Conservation (phyloP, 1,140 invertebrate genomes). For the Diachasmimorpha longicaudata region DNA sequence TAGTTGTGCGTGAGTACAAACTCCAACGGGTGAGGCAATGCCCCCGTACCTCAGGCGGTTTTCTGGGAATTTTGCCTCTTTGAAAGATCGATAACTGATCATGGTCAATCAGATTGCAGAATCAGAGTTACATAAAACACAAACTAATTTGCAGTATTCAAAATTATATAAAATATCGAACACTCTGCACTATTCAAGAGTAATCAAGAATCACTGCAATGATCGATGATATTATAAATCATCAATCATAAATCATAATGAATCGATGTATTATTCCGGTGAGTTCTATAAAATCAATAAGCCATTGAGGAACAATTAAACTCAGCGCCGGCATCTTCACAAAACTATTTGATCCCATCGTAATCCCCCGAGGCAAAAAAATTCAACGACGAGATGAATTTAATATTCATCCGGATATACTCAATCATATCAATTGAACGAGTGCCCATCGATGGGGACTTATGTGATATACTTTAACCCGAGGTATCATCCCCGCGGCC, state of each 20-base stretch:
- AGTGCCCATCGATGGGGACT: neutral
- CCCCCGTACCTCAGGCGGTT: conserved; percentile 14
- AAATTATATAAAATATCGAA: too few relatives aligned
- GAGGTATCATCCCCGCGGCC: too few relatives aligned
- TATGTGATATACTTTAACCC: too few relatives aligned
- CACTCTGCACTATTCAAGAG: too few relatives aligned
- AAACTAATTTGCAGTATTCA: too few relatives aligned
- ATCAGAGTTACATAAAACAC: too few relatives aligned
- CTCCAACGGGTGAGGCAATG: conserved; percentile 20
- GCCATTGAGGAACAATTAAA: neutral
- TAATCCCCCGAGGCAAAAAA: neutral
- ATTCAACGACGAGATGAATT: neutral
- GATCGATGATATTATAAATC: too few relatives aligned
- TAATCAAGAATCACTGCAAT: too few relatives aligned
- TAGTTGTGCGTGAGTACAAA: conserved; percentile 22
- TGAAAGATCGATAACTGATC: conserved; percentile 23
- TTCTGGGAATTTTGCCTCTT: conserved; percentile 23
- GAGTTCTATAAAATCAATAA: neutral
- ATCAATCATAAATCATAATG: too few relatives aligned
- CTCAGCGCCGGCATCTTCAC: neutral
- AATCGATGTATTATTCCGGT: too few relatives aligned
- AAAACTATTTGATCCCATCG: neutral
- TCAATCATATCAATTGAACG: neutral
- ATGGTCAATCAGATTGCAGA: neutral
- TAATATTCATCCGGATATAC: neutral